Evolutionary conservation across 2,113 vertebrate genomes (phyloP), one percentile per base, ranked within the genome.

Genomic region (Vireo altiloquus): DNA sequence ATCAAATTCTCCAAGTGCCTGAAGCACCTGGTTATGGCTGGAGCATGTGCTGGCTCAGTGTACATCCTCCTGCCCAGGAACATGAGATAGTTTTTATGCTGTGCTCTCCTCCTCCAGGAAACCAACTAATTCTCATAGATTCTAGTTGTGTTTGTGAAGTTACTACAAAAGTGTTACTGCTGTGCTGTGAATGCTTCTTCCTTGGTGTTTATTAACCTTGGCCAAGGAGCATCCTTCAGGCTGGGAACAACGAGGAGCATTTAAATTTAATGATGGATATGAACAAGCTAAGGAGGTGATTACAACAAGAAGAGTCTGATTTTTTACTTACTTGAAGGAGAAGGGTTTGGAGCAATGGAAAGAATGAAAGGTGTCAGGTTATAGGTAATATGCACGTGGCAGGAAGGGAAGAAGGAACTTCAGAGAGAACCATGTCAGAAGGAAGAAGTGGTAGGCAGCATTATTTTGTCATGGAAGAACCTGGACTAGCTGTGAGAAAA

Each of bases 401-500:
- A 90, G 40, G 30, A 80, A 72, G 12, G 31, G 37, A 82, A 64
- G 28, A 69, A 81, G 44, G 42, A 79, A 47, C 37, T 85, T 88
- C 31, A 74, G 1, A 1, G 30, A 71, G 25, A 82, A 3, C 5
- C 0, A 0, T 30, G 20, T 59, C 18, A 57, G 50, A 90, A 50
- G 18, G 35, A 79, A 84, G 35, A 54, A 75, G 9, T 52, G 31
- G 57, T 49, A 46, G 28, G 50, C 10, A 49, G 22, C 3, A 14
- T 50, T 74, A 74, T 80, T 95, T 76, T 69, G n/a, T 61, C 6
- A 2, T 40, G 50, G 50, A 35, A 82, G 40, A 88, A 57, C 33
- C 13, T 85, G 33, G 28, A 31, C 50, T 46, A 90, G 20, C 40
- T 86, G 18, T 65, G 35, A 88, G n/a, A 88, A 30, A 90, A 66